Conservation (phyloP, 2,888 invertebrate genomes). For the Diaphora mendica region DNA sequence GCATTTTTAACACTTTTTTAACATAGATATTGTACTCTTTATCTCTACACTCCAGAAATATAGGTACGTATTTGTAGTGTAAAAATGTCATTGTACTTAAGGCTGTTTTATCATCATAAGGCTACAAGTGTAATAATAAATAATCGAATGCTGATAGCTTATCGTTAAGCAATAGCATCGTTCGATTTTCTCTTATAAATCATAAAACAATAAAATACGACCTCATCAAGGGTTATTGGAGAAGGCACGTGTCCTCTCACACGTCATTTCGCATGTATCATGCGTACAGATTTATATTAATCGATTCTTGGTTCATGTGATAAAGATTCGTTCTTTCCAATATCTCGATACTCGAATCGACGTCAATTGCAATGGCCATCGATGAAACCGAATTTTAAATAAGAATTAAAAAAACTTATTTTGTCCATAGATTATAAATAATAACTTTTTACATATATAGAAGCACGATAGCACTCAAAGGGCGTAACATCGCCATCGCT, state of each 20-base stretch:
- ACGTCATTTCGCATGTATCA: background rate
- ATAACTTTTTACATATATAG: too few species aligned
- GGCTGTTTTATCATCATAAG: constrained; percentile 33
- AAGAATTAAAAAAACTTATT: too few species aligned
- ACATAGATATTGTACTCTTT: too few species aligned
- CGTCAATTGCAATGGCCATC: background rate
- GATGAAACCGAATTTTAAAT: too few species aligned
- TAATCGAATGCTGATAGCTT: constrained; percentile 33
- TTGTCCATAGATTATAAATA: too few species aligned
- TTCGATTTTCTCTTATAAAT: constrained; percentile 27
- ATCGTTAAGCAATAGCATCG: constrained; percentile 31
- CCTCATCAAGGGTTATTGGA: constrained; percentile 19
- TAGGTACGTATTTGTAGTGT: background rate
- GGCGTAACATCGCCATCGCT: too few species aligned
- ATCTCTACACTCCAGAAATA: too few species aligned
- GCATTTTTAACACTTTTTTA: too few species aligned
- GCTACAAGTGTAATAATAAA: constrained; percentile 24
- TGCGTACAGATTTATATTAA: background rate
- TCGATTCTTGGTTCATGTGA: constrained; percentile 3
- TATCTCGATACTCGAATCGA: background rate
- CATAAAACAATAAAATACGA: constrained; percentile 31
- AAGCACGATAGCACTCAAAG: too few species aligned
- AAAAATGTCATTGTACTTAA: constrained; percentile 24
- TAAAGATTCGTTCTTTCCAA: background rate
- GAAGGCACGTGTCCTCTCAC: constrained; percentile 33